phyloP scores from a whole-genome alignment of 2,888 invertebrate species.

The Anagyrus pseudococci region DNA sequence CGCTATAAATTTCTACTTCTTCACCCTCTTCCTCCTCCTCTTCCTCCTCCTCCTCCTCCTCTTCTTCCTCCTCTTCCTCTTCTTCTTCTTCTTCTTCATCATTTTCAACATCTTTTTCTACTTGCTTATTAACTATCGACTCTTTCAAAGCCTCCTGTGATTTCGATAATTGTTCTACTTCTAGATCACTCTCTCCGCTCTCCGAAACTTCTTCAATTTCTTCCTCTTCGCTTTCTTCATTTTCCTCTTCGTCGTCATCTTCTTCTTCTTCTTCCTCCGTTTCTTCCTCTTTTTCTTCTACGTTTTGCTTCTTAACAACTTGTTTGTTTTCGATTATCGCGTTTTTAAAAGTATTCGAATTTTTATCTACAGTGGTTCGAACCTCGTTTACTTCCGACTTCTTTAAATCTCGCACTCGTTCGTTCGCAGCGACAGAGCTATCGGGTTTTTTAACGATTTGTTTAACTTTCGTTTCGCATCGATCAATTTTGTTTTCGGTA shows the following conservation, averaged over 20 bases:
- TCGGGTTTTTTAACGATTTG: neutral
- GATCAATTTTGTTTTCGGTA: neutral
- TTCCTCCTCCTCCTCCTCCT: slow-evolving; percentile 39
- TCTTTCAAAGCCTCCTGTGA: slow-evolving; percentile 53
- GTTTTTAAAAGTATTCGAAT: slow-evolving; percentile 8
- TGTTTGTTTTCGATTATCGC: slow-evolving; percentile 4
- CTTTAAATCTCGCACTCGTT: neutral
- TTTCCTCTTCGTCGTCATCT: slow-evolving; percentile 49
- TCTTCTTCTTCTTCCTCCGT: slow-evolving; percentile 36
- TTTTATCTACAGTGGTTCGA: slow-evolving; percentile 3
- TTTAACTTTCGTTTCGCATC: neutral
- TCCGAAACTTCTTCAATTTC: slow-evolving; percentile 35
- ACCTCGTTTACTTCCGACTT: neutral
- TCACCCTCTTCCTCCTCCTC: slow-evolving; percentile 13
- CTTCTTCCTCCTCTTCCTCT: slow-evolving; percentile 43
- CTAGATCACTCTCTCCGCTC: slow-evolving; percentile 18
- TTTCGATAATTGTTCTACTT: slow-evolving; percentile 17
- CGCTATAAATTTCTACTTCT: too few species aligned
- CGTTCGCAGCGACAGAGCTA: too few species aligned
- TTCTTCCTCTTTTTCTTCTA: neutral
- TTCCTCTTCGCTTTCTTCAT: slow-evolving; percentile 44
- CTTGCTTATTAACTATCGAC: too few species aligned
- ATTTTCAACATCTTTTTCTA: slow-evolving; percentile 44
- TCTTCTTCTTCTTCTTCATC: slow-evolving; percentile 58
- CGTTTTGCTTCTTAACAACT: neutral